Conservation (phyloP, 2,888 invertebrate genomes). For the Pimpla rufipes region DNA sequence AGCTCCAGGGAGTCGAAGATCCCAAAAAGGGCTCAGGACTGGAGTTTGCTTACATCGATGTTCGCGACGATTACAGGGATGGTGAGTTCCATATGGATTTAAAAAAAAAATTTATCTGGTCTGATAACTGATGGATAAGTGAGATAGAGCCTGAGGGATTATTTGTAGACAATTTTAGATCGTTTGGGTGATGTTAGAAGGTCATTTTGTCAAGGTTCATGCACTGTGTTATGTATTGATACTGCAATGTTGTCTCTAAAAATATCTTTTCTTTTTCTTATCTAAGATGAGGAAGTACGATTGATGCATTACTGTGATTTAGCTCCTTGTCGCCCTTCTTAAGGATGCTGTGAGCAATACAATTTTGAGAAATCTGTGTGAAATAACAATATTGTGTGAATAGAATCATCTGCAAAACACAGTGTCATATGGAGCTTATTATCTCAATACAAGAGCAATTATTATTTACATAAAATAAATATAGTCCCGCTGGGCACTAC, state of each 20-base stretch:
- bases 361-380: neutral
- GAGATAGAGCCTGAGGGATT: no score
- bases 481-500: no score
- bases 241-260: neutral
- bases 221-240: neutral
- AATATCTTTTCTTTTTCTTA: neutral
- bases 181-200: neutral
- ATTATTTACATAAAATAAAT: no score
- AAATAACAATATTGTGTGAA: neutral
- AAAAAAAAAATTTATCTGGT: neutral
- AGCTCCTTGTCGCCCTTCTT: no score
- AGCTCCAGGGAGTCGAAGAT: conserved; percentile 98
- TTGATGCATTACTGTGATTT: neutral
- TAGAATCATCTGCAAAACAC: neutral
- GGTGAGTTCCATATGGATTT: conserved; percentile 87
- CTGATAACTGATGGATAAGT: no score
- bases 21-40: conserved; percentile 98
- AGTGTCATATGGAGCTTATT: neutral
- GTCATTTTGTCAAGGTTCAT: no score
- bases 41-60: conserved; percentile 99
- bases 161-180: no score
- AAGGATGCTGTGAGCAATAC: no score
- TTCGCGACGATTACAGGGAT: conserved; percentile 99
- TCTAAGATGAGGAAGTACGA: neutral
- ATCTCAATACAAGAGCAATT: no score